Percentiles rank a stretch among this genome's conserved stretches.
phyloP scores from a whole-genome alignment of 2,888 invertebrate genomes.

The Boloria selene region DNA sequence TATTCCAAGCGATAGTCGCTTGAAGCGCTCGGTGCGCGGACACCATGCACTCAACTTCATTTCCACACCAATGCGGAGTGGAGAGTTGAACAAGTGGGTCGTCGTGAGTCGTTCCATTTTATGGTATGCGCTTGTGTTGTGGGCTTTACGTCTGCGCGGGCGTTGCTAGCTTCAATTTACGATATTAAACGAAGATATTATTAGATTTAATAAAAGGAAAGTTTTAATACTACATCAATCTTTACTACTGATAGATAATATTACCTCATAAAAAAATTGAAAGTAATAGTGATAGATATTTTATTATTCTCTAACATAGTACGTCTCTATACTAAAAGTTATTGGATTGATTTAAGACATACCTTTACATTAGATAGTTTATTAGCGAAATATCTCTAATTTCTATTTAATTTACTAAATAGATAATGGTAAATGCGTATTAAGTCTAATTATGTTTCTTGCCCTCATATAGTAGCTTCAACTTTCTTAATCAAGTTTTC shows the following conservation, averaged over 20 bases:
- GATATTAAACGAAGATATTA: background rate
- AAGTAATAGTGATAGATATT: no score
- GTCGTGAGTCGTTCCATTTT: slow-evolving; percentile 38
- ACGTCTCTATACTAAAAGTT: no score
- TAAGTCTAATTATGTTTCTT: slow-evolving; percentile 2
- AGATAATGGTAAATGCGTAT: background rate
- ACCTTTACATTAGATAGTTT: no score
- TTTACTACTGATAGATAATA: no score
- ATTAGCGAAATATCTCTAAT: no score
- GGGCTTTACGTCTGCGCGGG: background rate
- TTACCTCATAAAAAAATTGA: no score
- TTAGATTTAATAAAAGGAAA: background rate
- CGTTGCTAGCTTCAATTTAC: background rate
- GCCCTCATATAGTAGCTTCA: background rate
- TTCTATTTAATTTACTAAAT: no score
- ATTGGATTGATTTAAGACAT: no score
- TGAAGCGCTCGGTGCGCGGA: background rate
- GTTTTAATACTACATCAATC: no score
- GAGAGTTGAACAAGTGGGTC: slow-evolving; percentile 57
- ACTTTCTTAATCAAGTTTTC: slow-evolving; percentile 31
- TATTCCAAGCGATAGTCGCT: background rate
- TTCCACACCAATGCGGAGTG: slow-evolving; percentile 47
- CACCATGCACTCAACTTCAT: slow-evolving; percentile 18
- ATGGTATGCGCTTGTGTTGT: slow-evolving; percentile 32
- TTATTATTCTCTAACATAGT: no score